These are phyloP conservation scores for Eremophila alpestris DNA, from an alignment of 2,797 vertebrate genomes.

Conservation along the genomic window DNA sequence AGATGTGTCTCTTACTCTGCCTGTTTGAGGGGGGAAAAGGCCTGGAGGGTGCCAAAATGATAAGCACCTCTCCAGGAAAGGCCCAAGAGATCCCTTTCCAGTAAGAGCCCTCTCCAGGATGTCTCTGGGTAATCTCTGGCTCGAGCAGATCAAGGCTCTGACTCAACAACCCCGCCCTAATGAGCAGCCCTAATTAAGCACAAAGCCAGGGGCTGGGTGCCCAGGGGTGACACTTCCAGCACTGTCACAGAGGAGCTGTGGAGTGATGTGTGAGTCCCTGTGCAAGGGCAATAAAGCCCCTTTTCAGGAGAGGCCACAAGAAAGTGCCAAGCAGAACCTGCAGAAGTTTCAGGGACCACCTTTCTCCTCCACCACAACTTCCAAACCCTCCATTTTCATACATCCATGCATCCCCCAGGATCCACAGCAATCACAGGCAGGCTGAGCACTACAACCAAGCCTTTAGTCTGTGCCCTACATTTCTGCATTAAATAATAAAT, in stretches of 20 bases:
- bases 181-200: background rate
- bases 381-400: background rate
- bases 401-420: background rate
- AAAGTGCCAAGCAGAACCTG: background rate
- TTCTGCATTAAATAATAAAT: constrained; percentile 68
- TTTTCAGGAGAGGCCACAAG: background rate
- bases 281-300: background rate
- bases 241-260: rapidly evolving
- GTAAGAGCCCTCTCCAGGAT: background rate
- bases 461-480: constrained; percentile 46
- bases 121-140: background rate
- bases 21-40: rapidly evolving
- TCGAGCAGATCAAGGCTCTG: background rate
- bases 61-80: background rate
- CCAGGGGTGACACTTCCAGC: background rate
- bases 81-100: background rate
- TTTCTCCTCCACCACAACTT: background rate
- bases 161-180: constrained; percentile 17
- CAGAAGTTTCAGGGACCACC: background rate
- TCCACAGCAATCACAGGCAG: constrained; percentile 42
- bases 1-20: background rate
- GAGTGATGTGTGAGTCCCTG: rapidly evolving
- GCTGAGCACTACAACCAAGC: background rate
- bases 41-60: background rate
- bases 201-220: background rate